A percentile compares a stretch with the other conserved stretches of the same genome.
phyloP scores from a whole-genome alignment of 2,797 vertebrate species.

The Gouania willdenowi region DNA sequence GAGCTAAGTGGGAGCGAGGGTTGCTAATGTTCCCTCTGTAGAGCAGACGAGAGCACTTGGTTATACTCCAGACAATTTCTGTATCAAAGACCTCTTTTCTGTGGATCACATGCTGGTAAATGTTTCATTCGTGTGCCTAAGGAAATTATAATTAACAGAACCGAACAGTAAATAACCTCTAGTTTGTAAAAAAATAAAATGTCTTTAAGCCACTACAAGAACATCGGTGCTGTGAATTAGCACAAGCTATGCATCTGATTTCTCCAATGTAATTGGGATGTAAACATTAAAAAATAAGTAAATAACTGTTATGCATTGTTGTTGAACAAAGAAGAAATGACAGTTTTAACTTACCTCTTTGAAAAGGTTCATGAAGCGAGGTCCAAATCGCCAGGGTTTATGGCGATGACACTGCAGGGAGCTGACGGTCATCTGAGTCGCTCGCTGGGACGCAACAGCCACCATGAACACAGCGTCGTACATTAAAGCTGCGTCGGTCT shows the following conservation, averaged over 20 bases:
- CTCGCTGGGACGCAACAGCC: conserved; percentile 86
- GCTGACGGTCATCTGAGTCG: conserved; percentile 92
- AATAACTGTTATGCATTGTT: not conserved
- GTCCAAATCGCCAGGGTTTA: conserved; percentile 95
- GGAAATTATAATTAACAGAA: too few species aligned
- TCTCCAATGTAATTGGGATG: not conserved
- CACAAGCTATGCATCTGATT: too few species aligned
- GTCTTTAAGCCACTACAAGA: too few species aligned
- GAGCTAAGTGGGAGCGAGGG: conserved; percentile 28
- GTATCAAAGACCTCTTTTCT: conserved; percentile 63
- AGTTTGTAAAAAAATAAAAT: too few species aligned
- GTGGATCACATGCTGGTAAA: conserved; percentile 31
- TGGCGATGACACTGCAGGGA: conserved; percentile 96
- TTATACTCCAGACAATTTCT: conserved; percentile 51
- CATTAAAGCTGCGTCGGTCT: conserved; percentile 95
- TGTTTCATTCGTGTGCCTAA: too few species aligned
- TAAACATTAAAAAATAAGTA: not conserved
- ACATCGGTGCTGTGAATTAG: conserved; percentile 30
- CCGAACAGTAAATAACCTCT: too few species aligned
- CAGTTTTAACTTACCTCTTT: conserved; percentile 87
- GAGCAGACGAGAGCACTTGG: conserved; percentile 41
- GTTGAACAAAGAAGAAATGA: too few species aligned
- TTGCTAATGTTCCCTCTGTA: conserved; percentile 41
- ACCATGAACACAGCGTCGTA: conserved; percentile 95
- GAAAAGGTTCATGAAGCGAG: conserved; percentile 92